phyloP scores from a whole-genome alignment of 2,888 invertebrate genomes.

The Thecocarcelia acutangulata region DNA sequence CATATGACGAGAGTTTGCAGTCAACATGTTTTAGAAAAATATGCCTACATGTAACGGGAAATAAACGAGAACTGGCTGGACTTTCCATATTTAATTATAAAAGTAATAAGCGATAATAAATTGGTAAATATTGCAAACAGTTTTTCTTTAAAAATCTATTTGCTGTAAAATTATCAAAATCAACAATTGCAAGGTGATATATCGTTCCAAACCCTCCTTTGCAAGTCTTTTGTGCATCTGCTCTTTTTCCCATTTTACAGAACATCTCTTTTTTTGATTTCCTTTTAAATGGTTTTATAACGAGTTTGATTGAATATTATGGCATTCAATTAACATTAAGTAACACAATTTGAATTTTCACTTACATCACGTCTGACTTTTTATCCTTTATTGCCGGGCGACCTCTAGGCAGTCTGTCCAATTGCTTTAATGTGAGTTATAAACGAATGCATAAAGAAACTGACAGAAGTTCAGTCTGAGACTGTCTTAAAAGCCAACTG shows the following conservation, averaged over 20 bases:
- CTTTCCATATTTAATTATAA: no score
- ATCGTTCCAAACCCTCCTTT: no score
- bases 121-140: no score
- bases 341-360: conserved; percentile 55
- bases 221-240: no score
- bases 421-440: conserved; percentile 5
- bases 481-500: conserved; percentile 45
- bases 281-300: background rate
- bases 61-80: no score
- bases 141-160: no score
- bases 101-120: no score
- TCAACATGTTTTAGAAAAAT: no score
- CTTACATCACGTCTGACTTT: conserved; percentile 61
- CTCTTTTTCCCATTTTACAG: background rate
- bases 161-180: no score
- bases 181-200: no score
- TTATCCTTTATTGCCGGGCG: conserved; percentile 54
- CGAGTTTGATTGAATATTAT: conserved; percentile 36
- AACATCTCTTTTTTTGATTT: background rate
- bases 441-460: background rate
- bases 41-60: no score
- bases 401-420: conserved; percentile 31
- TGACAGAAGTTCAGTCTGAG: conserved; percentile 31
- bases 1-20: no score
- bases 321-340: conserved; percentile 60